phyloP scores from a whole-genome alignment of 2,888 invertebrate genomes.

The Cantharis nigra region DNA sequence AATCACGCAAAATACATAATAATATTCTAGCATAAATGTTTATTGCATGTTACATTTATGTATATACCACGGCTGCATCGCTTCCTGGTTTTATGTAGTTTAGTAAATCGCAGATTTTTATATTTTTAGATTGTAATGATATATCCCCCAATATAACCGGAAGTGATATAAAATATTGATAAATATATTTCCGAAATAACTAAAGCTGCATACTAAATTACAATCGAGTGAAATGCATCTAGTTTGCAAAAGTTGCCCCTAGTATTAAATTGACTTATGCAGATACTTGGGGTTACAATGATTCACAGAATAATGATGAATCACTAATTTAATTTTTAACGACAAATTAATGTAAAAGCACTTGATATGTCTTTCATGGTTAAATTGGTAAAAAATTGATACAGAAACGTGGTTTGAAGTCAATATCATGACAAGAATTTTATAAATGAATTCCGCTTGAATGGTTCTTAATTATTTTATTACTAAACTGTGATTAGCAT shows the following conservation, averaged over 20 bases:
- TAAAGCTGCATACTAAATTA: constrained; percentile 9
- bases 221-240: constrained; percentile 31
- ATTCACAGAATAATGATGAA: constrained; percentile 44
- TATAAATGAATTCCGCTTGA: background rate
- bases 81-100: background rate
- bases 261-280: constrained; percentile 8
- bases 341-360: constrained; percentile 8
- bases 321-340: constrained; percentile 40
- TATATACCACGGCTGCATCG: constrained; percentile 11
- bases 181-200: constrained; percentile 12
- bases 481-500: background rate
- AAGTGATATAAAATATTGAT: constrained; percentile 21
- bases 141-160: constrained; percentile 10
- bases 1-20: constrained; percentile 25
- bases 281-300: constrained; percentile 36
- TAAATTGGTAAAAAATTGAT: background rate
- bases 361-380: background rate
- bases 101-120: background rate
- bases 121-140: constrained; percentile 11
- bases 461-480: background rate
- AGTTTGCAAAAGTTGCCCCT: constrained; percentile 28
- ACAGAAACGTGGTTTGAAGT: background rate
- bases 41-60: constrained; percentile 19
- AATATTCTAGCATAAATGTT: constrained; percentile 28
- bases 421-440: background rate